These are phyloP conservation scores for Belonocnema kinseyi DNA, from an alignment of 1,140 invertebrate genomes.

Conservation along the genomic window DNA sequence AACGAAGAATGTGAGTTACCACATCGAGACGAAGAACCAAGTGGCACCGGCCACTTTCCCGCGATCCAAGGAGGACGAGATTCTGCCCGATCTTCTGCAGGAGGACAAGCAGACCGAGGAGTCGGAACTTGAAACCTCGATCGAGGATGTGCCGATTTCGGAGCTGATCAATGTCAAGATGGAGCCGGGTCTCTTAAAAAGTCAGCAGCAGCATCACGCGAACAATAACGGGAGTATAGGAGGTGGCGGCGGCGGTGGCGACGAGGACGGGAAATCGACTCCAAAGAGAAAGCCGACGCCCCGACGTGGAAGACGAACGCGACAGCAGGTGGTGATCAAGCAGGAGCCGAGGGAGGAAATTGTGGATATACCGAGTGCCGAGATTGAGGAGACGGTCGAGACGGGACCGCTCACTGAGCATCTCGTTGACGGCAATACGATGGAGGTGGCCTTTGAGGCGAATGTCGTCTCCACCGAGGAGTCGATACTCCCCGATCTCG, in stretches of 20 bases:
- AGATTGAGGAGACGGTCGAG: slow-evolving; percentile 31
- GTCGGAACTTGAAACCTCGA: neutral
- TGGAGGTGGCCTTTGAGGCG: slow-evolving; percentile 69
- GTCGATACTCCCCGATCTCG: slow-evolving; percentile 65
- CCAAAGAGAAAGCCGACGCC: slow-evolving; percentile 58
- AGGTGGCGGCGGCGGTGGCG: too few relatives aligned
- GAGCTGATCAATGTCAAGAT: slow-evolving; percentile 67
- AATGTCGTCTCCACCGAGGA: slow-evolving; percentile 64
- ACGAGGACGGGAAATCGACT: slow-evolving; percentile 47
- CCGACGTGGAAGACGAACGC: slow-evolving; percentile 46
- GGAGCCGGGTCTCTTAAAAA: slow-evolving; percentile 56
- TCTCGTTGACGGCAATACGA: slow-evolving; percentile 62
- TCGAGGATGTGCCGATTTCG: neutral
- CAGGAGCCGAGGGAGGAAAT: slow-evolving; percentile 57
- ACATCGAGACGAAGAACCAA: slow-evolving; percentile 75
- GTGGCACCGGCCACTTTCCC: slow-evolving; percentile 72
- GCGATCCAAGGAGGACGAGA: slow-evolving; percentile 58
- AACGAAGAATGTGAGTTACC: slow-evolving; percentile 81
- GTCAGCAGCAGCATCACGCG: slow-evolving; percentile 62
- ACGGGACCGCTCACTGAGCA: slow-evolving; percentile 51
- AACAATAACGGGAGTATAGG: slow-evolving; percentile 67
- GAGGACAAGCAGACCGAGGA: slow-evolving; percentile 35
- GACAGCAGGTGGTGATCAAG: slow-evolving; percentile 54
- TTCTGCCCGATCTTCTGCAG: slow-evolving; percentile 17
- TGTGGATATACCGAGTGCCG: slow-evolving; percentile 58